Evolutionary conservation across 2,888 invertebrate species (phyloP), one percentile per base, ranked within the genome.

Genomic region (Labia minor): DNA sequence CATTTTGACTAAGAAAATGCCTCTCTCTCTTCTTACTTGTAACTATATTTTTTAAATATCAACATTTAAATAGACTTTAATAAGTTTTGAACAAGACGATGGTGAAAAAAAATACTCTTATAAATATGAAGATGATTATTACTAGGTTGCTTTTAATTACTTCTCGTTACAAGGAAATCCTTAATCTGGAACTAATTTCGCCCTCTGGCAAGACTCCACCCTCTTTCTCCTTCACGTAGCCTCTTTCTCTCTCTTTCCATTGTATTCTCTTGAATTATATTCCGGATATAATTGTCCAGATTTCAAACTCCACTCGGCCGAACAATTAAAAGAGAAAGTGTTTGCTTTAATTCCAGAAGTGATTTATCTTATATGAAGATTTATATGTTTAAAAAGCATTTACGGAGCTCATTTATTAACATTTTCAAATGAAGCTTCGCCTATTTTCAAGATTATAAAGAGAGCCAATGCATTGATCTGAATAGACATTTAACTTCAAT

Each of bases 231-330:
- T 4, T 2, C 49, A 33, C 33, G n/a, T n/a, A n/a, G n/a, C n/a
- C 33, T 11, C 33, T 33, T 33, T n/a, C n/a, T 33, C 6, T 8
- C 6, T 33, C 33, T 33, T 33, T 16, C 49, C 49, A 49, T 49
- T 49, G 49, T 49, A 49, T 49, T 49, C 49, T 14, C 49, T 49
- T 49, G 49, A 49, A 49, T 49, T 49, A 49, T 49, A 49, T 49
- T 49, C 49, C 49, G 49, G 49, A 49, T 49, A 49, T 49, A 49
- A 49, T 49, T 49, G 49, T 49, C 49, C 49, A 49, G 49, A 49
- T 49, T 49, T 49, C 49, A 49, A 49, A 49, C 49, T 49, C 49
- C 49, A 49, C 8, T 49, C 49, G 49, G n/a, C 49, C 49, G 49
- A 49, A 49, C 49, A 49, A 49, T 49, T 49, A 49, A 49, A 49